Evolutionary conservation across 2,888 invertebrate species (phyloP), one percentile per base, ranked within the genome.

Genomic region (Euspilapteryx auroguttella): DNA sequence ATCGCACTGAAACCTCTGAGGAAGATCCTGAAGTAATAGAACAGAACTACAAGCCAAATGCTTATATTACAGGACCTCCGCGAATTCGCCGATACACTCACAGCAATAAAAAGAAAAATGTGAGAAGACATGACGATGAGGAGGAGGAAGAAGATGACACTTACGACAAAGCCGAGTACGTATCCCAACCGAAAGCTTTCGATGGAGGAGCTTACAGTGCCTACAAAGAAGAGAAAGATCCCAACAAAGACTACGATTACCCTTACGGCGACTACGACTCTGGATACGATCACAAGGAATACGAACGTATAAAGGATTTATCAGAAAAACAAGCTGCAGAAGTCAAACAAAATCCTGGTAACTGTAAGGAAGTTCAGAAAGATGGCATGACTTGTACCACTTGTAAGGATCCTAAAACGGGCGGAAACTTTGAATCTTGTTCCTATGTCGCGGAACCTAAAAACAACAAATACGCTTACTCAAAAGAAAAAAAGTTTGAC

Each of bases 361-460:
- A 82, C 39, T 89, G 89, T 39, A 78, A 81, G 41, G 79, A 82
- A 44, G 78, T 84, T 0, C 57, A 78, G 27, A 82, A 77, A 41
- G 81, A 84, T 36, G 82, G 82, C 3, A 82, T 83, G 81, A 77
- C 79, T 8, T 90, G 89, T 49, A 80, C 80, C 36, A 76, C 87
- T 2, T 92, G 91, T 45, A 82, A 85, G 39, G 83, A 89, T 46
- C 79, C 84, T 1, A 83, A 85, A 48, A 85, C 83, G 2, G 87
- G 87, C 24, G 88, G 85, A 14, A 83, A 85, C 34, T 89, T 83
- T 36, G 90, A 91, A 51, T 85, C 85, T 9, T 92, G 91, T 49
- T 85, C 87, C 0, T 92, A 89, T 53, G 83, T 85, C 7, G 82
- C 85, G 1, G 81, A 83, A 35, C 87, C 87, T 0, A 79, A 81